These are phyloP conservation scores for Zygogramma bicolorata DNA, from an alignment of 2,888 invertebrate genomes.

Conservation along the genomic window DNA sequence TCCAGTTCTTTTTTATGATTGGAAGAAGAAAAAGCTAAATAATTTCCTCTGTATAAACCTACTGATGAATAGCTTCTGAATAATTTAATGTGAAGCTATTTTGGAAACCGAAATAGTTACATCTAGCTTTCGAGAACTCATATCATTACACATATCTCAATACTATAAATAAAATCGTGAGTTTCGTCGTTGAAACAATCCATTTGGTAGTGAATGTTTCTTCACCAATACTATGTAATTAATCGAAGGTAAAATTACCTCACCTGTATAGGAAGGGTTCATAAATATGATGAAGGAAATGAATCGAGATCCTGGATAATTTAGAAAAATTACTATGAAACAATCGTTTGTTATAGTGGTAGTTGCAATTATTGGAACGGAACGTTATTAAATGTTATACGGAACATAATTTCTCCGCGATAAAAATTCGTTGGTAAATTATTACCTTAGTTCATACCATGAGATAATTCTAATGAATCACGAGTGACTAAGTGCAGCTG, in stretches of 20 bases:
- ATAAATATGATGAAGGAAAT: neutral
- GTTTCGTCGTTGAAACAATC: too few relatives aligned
- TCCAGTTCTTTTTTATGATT: too few relatives aligned
- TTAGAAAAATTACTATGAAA: constrained; percentile 5
- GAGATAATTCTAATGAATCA: constrained; percentile 17
- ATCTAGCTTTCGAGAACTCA: too few relatives aligned
- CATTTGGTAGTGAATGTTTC: too few relatives aligned
- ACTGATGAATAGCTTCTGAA: too few relatives aligned
- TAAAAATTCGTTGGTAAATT: constrained; percentile 7
- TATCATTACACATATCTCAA: too few relatives aligned
- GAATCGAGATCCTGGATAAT: neutral
- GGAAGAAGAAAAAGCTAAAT: too few relatives aligned
- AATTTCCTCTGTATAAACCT: too few relatives aligned
- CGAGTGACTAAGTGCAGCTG: neutral
- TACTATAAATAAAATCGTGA: too few relatives aligned
- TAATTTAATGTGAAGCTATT: too few relatives aligned
- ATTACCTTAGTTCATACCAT: neutral
- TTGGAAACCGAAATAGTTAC: too few relatives aligned
- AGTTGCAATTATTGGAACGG: constrained; percentile 20
- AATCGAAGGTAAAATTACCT: neutral
- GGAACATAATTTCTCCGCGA: neutral
- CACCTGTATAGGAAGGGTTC: neutral
- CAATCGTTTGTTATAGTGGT: constrained; percentile 12
- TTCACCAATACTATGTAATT: too few relatives aligned
- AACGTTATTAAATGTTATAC: constrained; percentile 20